phyloP scores from a whole-genome alignment of 1,140 invertebrate species.

The Whitmania pigra region DNA sequence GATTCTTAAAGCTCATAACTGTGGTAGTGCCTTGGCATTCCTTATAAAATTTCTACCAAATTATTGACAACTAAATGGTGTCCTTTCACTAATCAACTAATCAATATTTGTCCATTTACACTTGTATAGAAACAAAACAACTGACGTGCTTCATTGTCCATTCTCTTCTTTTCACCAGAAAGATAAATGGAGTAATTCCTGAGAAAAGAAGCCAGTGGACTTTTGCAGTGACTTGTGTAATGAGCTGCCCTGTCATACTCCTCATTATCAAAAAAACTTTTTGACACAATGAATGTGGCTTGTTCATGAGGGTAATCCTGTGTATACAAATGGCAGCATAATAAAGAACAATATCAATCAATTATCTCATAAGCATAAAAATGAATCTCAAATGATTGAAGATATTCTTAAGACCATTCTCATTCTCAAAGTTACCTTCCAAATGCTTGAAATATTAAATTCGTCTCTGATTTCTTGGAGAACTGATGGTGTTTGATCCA shows the following conservation, averaged over 20 bases:
- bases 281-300: conserved; percentile 59
- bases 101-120: background rate
- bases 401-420: no score
- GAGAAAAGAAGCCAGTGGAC: conserved; percentile 59
- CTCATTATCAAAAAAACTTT: conserved; percentile 77
- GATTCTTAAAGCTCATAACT: no score
- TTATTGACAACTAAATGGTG: no score
- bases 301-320: conserved; percentile 29
- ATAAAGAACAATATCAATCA: conserved; percentile 46
- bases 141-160: conserved; percentile 63
- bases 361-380: no score
- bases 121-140: conserved; percentile 1
- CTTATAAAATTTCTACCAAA: no score
- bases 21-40: no score
- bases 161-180: conserved; percentile 68
- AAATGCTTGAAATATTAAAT: conserved; percentile 41
- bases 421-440: conserved; percentile 30
- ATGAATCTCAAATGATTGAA: no score
- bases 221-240: conserved; percentile 59
- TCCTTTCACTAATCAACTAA: background rate
- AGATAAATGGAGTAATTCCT: conserved; percentile 73
- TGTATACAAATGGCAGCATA: conserved; percentile 30
- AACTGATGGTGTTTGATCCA: conserved; percentile 46
- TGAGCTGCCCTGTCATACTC: conserved; percentile 81
- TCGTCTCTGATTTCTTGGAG: conserved; percentile 27